Evolutionary conservation across 92 coral and sea anemone genomes (phyloP).

Genomic region (Anthopleura xanthogrammica): DNA sequence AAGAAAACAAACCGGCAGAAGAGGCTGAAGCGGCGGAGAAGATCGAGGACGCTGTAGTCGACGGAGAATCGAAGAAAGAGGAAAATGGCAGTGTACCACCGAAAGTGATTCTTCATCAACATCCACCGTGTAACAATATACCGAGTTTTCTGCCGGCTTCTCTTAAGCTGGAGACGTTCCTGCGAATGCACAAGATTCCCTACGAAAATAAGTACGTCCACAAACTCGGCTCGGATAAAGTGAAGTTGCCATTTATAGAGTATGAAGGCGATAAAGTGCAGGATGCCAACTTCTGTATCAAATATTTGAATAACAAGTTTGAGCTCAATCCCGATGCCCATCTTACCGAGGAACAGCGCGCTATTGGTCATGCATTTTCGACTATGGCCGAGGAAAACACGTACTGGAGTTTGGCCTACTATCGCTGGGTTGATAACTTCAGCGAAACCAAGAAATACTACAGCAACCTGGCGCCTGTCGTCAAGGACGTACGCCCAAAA

Average conservation of each 20-base stretch:
- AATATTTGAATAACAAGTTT: slow-evolving; percentile 92
- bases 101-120: slow-evolving; percentile 83
- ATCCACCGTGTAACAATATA: slow-evolving; percentile 73
- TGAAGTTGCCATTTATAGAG: slow-evolving; percentile 91
- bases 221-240: slow-evolving; percentile 77
- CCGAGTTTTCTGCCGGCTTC: slow-evolving; percentile 89
- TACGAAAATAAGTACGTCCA: slow-evolving; percentile 84
- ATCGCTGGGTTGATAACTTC: slow-evolving; percentile 99
- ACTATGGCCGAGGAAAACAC: slow-evolving; percentile 96
- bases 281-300: slow-evolving; percentile 81
- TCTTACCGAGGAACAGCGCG: slow-evolving; percentile 69
- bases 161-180: slow-evolving; percentile 84
- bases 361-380: slow-evolving; percentile 87
- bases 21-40: slow-evolving; percentile 80
- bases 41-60: slow-evolving; percentile 74
- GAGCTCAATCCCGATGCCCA: slow-evolving; percentile 69
- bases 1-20: slow-evolving; percentile 78
- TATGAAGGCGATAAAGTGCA: slow-evolving; percentile 94
- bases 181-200: slow-evolving; percentile 86
- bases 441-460: slow-evolving; percentile 94
- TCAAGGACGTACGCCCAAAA: slow-evolving; percentile 85
- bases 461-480: slow-evolving; percentile 86
- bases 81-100: slow-evolving; percentile 81
- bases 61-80: slow-evolving; percentile 73
- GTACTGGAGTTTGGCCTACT: slow-evolving; percentile 94